These are phyloP conservation scores for Zingel zingel DNA, from an alignment of 2,113 vertebrate species.

Conservation along the genomic window DNA sequence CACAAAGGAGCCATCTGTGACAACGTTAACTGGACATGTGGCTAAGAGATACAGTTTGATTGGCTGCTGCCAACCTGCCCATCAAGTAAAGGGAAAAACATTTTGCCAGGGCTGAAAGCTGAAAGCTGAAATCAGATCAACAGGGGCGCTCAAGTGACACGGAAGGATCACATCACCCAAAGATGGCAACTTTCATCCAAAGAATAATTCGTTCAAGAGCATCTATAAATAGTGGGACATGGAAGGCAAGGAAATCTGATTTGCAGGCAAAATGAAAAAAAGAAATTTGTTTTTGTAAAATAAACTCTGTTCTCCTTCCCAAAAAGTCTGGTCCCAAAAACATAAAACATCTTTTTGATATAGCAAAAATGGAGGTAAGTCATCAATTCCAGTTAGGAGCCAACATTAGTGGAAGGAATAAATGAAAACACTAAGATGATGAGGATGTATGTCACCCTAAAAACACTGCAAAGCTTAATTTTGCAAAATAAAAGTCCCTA, in stretches of 20 bases:
- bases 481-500: not conserved
- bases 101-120: conserved; percentile 18
- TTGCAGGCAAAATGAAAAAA: not conserved
- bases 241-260: not conserved
- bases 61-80: conserved; percentile 28
- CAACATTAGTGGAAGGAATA: not conserved
- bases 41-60: conserved; percentile 29
- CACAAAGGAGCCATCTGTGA: conserved; percentile 56
- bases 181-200: conserved; percentile 16
- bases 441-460: not conserved
- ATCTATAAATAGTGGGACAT: not conserved
- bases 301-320: not conserved
- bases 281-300: not conserved
- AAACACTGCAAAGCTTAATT: not conserved
- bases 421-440: not conserved
- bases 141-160: not conserved
- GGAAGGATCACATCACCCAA: not conserved
- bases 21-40: conserved; percentile 45
- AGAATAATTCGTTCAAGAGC: conserved; percentile 10
- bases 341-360: not conserved
- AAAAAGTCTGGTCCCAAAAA: not conserved
- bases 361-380: not conserved
- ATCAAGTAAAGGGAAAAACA: conserved; percentile 25
- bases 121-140: conserved; percentile 34
- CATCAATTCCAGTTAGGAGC: not conserved